Evolutionary conservation across 2,797 vertebrate species (phyloP), one percentile per base, ranked within the genome.

Genomic region (Malacoctenus gilli): DNA sequence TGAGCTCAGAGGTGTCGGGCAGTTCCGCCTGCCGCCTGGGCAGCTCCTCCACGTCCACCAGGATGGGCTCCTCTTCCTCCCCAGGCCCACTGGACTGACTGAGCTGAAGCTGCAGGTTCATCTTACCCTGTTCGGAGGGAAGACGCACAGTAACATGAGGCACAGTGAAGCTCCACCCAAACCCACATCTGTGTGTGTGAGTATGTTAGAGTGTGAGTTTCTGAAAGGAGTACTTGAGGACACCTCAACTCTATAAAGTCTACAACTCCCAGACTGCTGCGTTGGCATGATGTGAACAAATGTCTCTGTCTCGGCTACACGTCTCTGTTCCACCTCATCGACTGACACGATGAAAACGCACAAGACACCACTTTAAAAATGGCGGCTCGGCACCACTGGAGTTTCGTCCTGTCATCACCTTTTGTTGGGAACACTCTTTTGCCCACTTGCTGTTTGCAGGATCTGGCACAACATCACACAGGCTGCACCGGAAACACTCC

Each of bases 381-480:
- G n/a, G n/a, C n/a, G n/a, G n/a, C n/a, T n/a, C n/a, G n/a, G n/a
- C n/a, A n/a, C n/a, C n/a, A n/a, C n/a, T n/a, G n/a, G n/a, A n/a
- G n/a, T n/a, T n/a, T n/a, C n/a, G n/a, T n/a, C n/a, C n/a, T n/a
- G n/a, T n/a, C n/a, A n/a, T 34, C 91, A 97, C 96, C 95, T 93
- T 83, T 8, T 63, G 4, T 6, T 78, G 59, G 0, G 1, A 16
- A 23, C 83, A 92, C 12, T 91, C 89, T 77, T 89, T 95, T 13
- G 92, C 95, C 93, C 96, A 99, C 1, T 88, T 87, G 60, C 95
- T 95, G 0, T 99, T 97, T 4, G 94, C 94, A 5, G 97, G 96
- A 79, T 98, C 96, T 4, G 96, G 97, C 20, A 98, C 87, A 22
- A 85, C 71, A 70, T 88, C 89, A 0, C 89, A 92, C 64, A 85